phyloP scores from a whole-genome alignment of 2,797 vertebrate genomes.

The Protonibea diacanthus region DNA sequence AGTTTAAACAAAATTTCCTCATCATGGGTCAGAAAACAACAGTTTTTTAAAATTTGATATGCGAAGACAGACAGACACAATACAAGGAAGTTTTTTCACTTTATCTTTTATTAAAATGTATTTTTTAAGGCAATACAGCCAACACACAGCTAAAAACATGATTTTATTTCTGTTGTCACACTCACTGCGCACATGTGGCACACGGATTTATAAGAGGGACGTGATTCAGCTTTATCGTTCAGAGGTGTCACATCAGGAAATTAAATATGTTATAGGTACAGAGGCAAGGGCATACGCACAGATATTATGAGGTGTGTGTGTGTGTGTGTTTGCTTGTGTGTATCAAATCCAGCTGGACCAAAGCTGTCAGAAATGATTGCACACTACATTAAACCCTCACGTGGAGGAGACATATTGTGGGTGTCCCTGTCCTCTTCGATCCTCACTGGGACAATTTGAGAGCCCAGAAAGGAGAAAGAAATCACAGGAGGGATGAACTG shows the following conservation, averaged over 20 bases:
- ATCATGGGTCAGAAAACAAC: constrained; percentile 31
- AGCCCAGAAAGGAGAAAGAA: background rate
- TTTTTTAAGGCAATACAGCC: background rate
- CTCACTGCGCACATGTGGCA: background rate
- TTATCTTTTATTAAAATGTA: background rate
- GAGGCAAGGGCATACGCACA: constrained; percentile 33
- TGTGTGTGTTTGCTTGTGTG: constrained; percentile 4
- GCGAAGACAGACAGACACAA: background rate
- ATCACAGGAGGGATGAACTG: constrained; percentile 14
- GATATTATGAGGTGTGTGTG: constrained; percentile 26
- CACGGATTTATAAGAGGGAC: background rate
- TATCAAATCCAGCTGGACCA: constrained; percentile 14
- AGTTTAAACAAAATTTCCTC: constrained; percentile 25
- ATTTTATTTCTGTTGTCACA: background rate
- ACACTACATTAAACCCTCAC: constrained; percentile 8
- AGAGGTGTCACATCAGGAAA: constrained; percentile 43
- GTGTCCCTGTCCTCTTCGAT: constrained; percentile 27
- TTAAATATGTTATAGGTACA: constrained; percentile 29
- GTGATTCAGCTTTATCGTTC: constrained; percentile 38
- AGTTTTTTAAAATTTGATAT: background rate
- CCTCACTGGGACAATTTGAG: constrained; percentile 39
- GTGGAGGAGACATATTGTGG: constrained; percentile 3
- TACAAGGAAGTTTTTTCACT: background rate
- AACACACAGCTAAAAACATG: background rate
- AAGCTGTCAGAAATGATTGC: constrained; percentile 19